Percentiles rank a stretch among this genome's conserved stretches.
Conservation (phyloP, 2,113 vertebrate species). For the Dipodomys ordii region DNA sequence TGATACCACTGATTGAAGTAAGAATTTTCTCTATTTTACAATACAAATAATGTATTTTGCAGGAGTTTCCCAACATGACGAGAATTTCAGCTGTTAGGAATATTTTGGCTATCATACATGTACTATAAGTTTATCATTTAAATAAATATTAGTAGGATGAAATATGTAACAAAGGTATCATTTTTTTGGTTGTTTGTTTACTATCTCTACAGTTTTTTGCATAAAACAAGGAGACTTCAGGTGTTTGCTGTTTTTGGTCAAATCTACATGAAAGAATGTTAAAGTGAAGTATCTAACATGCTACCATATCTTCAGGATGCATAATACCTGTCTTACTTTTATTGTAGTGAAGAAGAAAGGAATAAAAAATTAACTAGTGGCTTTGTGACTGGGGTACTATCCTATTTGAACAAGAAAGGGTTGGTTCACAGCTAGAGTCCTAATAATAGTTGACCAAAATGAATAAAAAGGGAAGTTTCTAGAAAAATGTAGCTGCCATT, state of each 20-base stretch:
- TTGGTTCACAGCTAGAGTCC: background rate
- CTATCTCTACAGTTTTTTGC: background rate
- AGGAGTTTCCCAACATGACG: background rate
- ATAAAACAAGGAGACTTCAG: background rate
- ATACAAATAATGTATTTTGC: background rate
- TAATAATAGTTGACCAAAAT: background rate
- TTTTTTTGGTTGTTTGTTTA: background rate
- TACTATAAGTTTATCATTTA: background rate
- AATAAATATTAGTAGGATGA: background rate
- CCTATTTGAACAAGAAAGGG: background rate
- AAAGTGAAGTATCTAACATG: background rate
- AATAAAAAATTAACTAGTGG: background rate
- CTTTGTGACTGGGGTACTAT: background rate
- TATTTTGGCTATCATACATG: background rate
- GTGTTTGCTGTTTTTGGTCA: background rate
- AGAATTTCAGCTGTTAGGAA: slow-evolving; percentile 8
- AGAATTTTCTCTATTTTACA: slow-evolving; percentile 20
- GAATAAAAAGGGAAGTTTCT: background rate
- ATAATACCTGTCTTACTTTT: slow-evolving; percentile 24
- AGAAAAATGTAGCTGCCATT: background rate
- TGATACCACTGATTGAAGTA: background rate
- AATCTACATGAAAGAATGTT: background rate
- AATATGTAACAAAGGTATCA: background rate
- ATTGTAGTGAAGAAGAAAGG: background rate
- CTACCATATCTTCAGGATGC: background rate